Base-by-base conservation (phyloP, 2,888 invertebrate genomes). In the Marronus borbonicus region DNA sequence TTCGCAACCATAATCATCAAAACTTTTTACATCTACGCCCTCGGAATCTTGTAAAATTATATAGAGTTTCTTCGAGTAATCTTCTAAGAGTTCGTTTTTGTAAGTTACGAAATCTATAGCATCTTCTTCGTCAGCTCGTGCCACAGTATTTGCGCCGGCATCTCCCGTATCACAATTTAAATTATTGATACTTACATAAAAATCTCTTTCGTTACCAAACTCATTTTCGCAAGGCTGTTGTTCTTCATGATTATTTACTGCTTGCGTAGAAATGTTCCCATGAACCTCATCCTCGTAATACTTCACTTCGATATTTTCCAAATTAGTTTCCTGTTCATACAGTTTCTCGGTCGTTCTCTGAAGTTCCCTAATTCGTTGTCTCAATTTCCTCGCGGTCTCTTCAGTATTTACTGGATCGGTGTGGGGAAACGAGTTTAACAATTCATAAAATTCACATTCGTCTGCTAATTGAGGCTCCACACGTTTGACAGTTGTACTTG, bases 41-140 rank as follows among this genome's bases (percentile, higher is more conserved):
- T 74, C 72, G 8, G 72, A 74, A 14, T 60, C 49, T 74, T 60
- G 17, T 44, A 74, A 60, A 44, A 60, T 44, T 3, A 74, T 14
- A 39, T 60, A 60, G 0, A 74, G n/a, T 14, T 74, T 74, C 10
- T 74, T 74, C n/a, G 60, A 74, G 36, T 74, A 74, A 5, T 60
- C 24, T 4, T 10, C 58, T 20, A 74, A 74, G 36, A n/a, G 31
- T 28, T 70, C 70, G 17, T n/a, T 28, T n/a, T 20, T 36, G 12
- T 20, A 7, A 44, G 28, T n/a, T 14, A 12, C 62, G 1, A 12
- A 31, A 24, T 14, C 62, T 12, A 28, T 28, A 28, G 28, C 36
- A n/a, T 28, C n/a, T 31, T 52, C 31, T 50, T 69, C 28, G 17
- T 20, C 28, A 36, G 5, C 31, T 36, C 14, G 28, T 12, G 5